Evolutionary conservation across 2,797 vertebrate species (phyloP).

Genomic region (Pantherophis vulpinus): DNA sequence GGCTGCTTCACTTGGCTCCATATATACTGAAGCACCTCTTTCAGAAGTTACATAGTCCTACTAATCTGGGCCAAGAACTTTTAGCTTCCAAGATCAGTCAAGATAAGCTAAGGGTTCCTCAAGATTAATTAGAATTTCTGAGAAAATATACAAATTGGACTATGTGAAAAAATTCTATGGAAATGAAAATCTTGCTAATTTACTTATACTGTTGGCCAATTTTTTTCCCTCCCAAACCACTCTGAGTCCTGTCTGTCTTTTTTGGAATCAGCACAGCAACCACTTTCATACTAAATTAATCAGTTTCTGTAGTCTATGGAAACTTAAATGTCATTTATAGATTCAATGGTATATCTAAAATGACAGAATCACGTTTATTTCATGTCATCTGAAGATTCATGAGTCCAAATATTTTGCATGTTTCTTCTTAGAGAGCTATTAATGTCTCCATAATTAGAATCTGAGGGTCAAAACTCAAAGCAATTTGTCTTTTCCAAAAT

Average conservation of each 20-base stretch:
- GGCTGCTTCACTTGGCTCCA: not conserved
- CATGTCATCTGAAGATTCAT: not conserved
- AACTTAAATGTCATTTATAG: not conserved
- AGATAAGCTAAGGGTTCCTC: not conserved
- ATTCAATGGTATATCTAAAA: conserved; percentile 5
- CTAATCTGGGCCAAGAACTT: not conserved
- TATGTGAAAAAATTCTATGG: not conserved
- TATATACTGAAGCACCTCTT: not conserved
- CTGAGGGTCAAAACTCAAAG: conserved; percentile 26
- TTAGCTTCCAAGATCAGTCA: not conserved
- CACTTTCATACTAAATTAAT: conserved; percentile 4
- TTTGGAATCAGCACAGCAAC: not conserved
- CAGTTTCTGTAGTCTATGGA: conserved; percentile 14
- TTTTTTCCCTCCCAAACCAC: not conserved
- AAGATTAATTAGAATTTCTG: not conserved
- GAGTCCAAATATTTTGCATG: conserved; percentile 2
- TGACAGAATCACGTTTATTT: not conserved
- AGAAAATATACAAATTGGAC: not conserved
- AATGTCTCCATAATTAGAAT: conserved; percentile 36
- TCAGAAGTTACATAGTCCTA: not conserved
- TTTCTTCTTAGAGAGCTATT: conserved; percentile 29
- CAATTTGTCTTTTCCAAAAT: conserved; percentile 9
- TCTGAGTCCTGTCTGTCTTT: not conserved
- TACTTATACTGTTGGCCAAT: not conserved
- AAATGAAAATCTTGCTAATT: not conserved